Conservation (phyloP, 2,113 vertebrate genomes). For the Cricetomys ansorgei region DNA sequence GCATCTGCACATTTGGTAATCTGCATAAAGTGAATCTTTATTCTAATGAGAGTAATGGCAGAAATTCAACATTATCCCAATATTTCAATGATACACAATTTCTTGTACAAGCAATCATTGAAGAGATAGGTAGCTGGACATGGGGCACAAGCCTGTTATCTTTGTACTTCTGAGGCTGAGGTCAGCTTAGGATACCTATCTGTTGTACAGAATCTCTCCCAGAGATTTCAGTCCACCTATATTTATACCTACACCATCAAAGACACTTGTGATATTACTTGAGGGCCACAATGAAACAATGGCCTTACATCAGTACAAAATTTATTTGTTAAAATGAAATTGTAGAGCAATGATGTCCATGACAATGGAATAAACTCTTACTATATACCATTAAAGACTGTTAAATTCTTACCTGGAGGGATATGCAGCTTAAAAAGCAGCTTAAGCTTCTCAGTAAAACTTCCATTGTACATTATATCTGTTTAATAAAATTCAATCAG, state of each 20-base stretch:
- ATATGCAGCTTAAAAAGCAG: slow-evolving; percentile 98
- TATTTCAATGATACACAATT: slow-evolving; percentile 39
- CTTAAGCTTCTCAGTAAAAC: slow-evolving; percentile 97
- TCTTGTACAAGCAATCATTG: slow-evolving; percentile 42
- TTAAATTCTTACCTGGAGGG: slow-evolving; percentile 91
- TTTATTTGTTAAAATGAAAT: slow-evolving; percentile 47
- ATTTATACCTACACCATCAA: slow-evolving; percentile 10
- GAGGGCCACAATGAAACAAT: slow-evolving; percentile 25
- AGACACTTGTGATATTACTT: slow-evolving; percentile 35
- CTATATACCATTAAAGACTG: background rate
- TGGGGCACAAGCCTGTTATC: background rate
- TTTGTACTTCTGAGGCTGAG: background rate
- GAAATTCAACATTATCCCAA: slow-evolving; percentile 47
- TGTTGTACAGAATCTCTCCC: slow-evolving; percentile 26
- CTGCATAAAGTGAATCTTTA: slow-evolving; percentile 54
- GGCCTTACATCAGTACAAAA: slow-evolving; percentile 1
- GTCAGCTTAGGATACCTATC: background rate
- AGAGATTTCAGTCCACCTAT: slow-evolving; percentile 20
- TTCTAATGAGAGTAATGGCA: background rate
- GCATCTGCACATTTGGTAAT: background rate
- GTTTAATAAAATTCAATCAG: slow-evolving; percentile 75
- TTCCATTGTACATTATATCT: slow-evolving; percentile 95
- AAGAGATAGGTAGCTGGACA: background rate
- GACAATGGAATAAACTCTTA: slow-evolving; percentile 44
- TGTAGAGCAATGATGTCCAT: slow-evolving; percentile 1